These are phyloP conservation scores for Lathronympha strigana DNA, from an alignment of 2,888 invertebrate species.

Conservation along the genomic window DNA sequence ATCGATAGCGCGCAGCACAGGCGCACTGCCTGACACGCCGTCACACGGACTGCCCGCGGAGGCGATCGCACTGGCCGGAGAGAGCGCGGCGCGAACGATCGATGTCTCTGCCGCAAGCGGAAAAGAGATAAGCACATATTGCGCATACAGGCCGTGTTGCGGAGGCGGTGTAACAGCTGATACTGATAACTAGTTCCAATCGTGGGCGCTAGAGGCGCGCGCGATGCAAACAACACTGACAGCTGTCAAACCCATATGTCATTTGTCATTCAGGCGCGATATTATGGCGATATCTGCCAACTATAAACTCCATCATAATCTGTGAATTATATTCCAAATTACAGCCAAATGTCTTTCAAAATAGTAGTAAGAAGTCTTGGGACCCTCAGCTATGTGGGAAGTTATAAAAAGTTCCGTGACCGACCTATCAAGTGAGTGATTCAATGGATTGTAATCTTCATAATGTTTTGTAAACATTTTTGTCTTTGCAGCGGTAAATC, in stretches of 20 bases:
- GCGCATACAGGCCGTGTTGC: constrained; percentile 74
- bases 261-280: constrained; percentile 45
- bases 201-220: constrained; percentile 60
- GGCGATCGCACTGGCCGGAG: constrained; percentile 60
- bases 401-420: constrained; percentile 69
- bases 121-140: constrained; percentile 79
- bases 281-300: constrained; percentile 17
- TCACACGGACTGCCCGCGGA: constrained; percentile 57
- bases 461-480: constrained; percentile 32
- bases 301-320: background rate
- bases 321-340: constrained; percentile 27
- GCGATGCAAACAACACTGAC: constrained; percentile 54
- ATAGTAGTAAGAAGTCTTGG: constrained; percentile 65
- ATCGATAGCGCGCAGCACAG: constrained; percentile 79
- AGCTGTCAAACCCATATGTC: constrained; percentile 48
- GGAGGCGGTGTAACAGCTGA: constrained; percentile 78
- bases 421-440: constrained; percentile 68
- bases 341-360: constrained; percentile 68
- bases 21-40: constrained; percentile 73
- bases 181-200: constrained; percentile 64
- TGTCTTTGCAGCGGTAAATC: constrained; percentile 6
- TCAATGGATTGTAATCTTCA: constrained; percentile 15
- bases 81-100: constrained; percentile 70
- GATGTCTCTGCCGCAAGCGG: constrained; percentile 65
- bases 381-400: constrained; percentile 71